Base-by-base conservation (phyloP, 2,888 invertebrate species). In the Aphrophora alni region DNA sequence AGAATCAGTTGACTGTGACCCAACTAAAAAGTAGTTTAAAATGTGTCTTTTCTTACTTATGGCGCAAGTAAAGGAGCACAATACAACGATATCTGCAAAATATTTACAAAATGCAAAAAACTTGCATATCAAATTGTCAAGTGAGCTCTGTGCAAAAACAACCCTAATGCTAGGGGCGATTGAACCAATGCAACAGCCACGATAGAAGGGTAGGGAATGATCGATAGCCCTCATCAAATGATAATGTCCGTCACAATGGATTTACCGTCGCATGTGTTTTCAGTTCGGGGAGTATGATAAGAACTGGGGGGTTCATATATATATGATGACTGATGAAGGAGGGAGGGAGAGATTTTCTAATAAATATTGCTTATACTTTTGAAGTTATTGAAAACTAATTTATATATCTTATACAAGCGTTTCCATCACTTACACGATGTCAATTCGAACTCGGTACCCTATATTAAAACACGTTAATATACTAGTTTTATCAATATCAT, bases 161-260 rank as follows among this genome's bases (percentile, higher is more conserved):
- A 59, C 59, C 59, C 59, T 59, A 59, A 59, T 59, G 59, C 59
- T 59, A 3, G 21, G 21, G 10, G 59, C 59, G 59, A 59, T 59
- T 59, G 59, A 14, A 59, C 59, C 59, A 59, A 59, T 59, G 59
- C 59, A 59, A 59, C 59, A 59, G 59, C 44, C n/a, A 7, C 44
- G 44, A 44, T 44, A 44, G 44, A 44, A 14, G 59, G 59, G 5
- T 3, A 4, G n/a, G 59, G 59, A 14, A 59, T 59, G 59, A 59
- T 59, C 59, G 59, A 59, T 59, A 59, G 59, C 59, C 59, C 59
- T 59, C 59, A 59, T 59, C 59, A 59, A 59, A 59, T 59, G 59
- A 59, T 59, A 59, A 59, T 59, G 59, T 59, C 59, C 59, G 59
- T 59, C 59, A 59, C 59, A 59, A 59, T 59, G 59, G 59, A 59